Evolutionary conservation across 2,797 vertebrate species (phyloP), one percentile per base, ranked within the genome.

Genomic region (Gallinago nigripennis): DNA sequence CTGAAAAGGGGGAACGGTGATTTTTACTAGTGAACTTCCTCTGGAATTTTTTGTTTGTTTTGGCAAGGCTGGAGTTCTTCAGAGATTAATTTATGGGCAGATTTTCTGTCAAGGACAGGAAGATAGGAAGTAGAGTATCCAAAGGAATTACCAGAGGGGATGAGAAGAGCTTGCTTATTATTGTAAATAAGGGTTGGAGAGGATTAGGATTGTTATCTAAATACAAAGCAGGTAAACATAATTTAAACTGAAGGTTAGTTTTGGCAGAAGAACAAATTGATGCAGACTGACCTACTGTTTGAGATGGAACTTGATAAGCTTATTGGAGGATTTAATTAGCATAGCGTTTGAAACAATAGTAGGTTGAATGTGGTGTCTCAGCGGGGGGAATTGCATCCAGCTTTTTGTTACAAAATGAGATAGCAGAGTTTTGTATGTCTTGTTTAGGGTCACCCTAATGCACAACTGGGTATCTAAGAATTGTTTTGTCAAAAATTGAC

Each of bases 201-300:
- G 65, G 54, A 86, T 94, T 93, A 83, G 31, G 37, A 28, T 86
- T 87, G 35, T 82, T 92, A 72, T 57, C 57, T 68, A 90, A 90
- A 71, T 71, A 64, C n/a, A 86, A 86, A 76, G 33, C 61, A 88
- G n/a, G 50, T 88, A 75, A 90, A 88, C 35, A 27, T 75, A 45
- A 88, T 86, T 90, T 92, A 78, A 90, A 48, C 20, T 82, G 75
- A 71, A 56, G n/a, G 51, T 90, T 91, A 45, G 69, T 80, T 93
- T 72, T 84, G 51, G 24, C 54, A 79, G 8, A 28, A 63, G 31
- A 66, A 46, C 63, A 84, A 72, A 68, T 58, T 78, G 70, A 70
- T 89, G 66, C 46, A 77, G 39, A 33, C 30, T 87, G 57, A 53
- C 65, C 58, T 82, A 14, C 31, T 72, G 24, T 81, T 92, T 73